Conservation (phyloP, 2,113 vertebrate species). For the Oryzias celebensis region DNA sequence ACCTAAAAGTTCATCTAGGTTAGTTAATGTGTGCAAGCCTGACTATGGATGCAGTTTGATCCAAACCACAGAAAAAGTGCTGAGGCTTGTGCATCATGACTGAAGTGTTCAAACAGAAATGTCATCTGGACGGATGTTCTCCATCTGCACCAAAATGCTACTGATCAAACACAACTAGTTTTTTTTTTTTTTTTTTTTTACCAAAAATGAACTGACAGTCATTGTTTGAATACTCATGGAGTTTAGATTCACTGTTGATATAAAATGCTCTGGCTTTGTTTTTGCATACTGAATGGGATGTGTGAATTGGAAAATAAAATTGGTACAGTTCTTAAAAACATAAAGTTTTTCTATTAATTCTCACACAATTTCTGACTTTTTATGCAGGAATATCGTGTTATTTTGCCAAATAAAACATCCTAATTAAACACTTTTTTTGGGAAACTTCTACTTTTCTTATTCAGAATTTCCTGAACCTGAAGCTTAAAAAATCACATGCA, state of each 20-base stretch:
- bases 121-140: conserved; percentile 29
- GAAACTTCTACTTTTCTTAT: too few relatives aligned
- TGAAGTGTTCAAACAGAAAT: not conserved
- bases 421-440: not conserved
- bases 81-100: conserved; percentile 32
- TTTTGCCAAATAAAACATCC: too few relatives aligned
- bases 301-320: conserved; percentile 75
- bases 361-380: not conserved
- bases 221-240: conserved; percentile 47
- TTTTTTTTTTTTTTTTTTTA: conserved; percentile 16
- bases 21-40: conserved; percentile 19
- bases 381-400: not conserved
- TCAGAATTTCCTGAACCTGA: too few relatives aligned
- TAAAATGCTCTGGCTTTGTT: conserved; percentile 60
- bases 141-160: conserved; percentile 38
- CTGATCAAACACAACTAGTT: conserved; percentile 34
- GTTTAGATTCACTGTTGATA: conserved; percentile 50
- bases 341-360: conserved; percentile 20
- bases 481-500: too few relatives aligned
- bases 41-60: conserved; percentile 38
- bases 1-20: conserved; percentile 25
- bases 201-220: conserved; percentile 58
- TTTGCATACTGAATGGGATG: conserved; percentile 54
- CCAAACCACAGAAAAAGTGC: conserved; percentile 8
- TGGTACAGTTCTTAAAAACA: conserved; percentile 71